A percentile compares a stretch with the other conserved stretches of the same genome.
Conservation (phyloP, 2,113 vertebrate genomes). For the Sphyrna mokarran region DNA sequence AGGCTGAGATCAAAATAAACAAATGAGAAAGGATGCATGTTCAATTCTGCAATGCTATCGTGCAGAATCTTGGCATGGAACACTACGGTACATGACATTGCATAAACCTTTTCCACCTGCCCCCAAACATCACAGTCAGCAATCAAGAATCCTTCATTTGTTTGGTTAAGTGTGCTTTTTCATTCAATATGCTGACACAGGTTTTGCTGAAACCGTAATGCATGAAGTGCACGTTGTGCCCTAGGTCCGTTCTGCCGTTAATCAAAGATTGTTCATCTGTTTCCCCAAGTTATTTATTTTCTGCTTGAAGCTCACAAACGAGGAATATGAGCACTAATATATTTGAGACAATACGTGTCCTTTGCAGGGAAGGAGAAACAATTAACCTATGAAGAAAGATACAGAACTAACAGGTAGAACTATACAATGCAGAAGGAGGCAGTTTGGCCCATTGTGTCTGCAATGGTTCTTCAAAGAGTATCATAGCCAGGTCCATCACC, state of each 20-base stretch:
- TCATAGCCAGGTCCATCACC: too few relatives aligned
- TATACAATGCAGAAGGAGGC: too few relatives aligned
- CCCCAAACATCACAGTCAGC: not conserved
- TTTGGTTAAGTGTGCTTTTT: not conserved
- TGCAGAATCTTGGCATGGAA: not conserved
- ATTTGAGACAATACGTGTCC: not conserved
- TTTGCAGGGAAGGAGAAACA: too few relatives aligned
- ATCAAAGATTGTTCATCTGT: not conserved
- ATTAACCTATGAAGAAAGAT: not conserved
- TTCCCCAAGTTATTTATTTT: not conserved
- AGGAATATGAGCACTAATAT: not conserved
- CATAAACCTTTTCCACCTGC: not conserved
- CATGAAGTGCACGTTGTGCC: not conserved
- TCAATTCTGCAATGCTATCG: not conserved
- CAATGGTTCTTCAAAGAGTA: too few relatives aligned
- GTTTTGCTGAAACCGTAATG: not conserved
- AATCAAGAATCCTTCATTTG: not conserved
- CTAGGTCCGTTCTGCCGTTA: not conserved
- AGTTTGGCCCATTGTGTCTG: too few relatives aligned
- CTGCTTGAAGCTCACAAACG: not conserved
- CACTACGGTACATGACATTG: not conserved
- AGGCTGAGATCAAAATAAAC: not conserved
- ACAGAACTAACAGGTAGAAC: too few relatives aligned
- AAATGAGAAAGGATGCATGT: not conserved
- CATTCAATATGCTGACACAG: not conserved